A percentile compares a stretch with the other conserved stretches of the same genome.
Conservation (phyloP, 2,113 vertebrate genomes). For the Percopsis transmontana region DNA sequence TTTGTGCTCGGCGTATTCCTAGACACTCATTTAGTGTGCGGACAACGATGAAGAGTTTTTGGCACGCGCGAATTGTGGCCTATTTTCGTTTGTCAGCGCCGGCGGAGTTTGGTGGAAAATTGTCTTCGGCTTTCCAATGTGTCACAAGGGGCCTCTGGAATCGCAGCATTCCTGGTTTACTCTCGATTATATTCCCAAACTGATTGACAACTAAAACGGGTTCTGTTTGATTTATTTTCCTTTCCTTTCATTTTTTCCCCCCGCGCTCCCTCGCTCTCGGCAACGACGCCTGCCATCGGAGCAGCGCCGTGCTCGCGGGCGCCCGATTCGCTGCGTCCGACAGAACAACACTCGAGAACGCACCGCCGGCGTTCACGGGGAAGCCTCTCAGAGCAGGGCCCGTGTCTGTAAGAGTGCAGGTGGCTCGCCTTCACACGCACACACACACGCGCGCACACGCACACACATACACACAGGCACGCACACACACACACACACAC, state of each 20-base stretch:
- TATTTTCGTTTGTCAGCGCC: slow-evolving; percentile 4
- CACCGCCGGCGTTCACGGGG: not conserved
- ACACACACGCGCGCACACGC: not conserved
- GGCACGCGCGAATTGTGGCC: slow-evolving; percentile 18
- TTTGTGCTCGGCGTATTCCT: slow-evolving; percentile 4
- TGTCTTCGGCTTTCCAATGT: slow-evolving; percentile 18
- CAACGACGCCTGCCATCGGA: too few relatives aligned
- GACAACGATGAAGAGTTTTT: slow-evolving; percentile 30
- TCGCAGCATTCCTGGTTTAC: not conserved
- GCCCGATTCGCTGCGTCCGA: too few relatives aligned
- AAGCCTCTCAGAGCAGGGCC: not conserved
- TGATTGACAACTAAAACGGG: not conserved
- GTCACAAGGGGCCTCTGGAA: not conserved
- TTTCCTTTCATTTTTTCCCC: too few relatives aligned
- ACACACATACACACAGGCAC: not conserved
- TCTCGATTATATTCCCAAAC: not conserved
- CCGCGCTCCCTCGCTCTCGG: too few relatives aligned
- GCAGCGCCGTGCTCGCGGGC: not conserved
- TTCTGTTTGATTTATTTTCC: too few relatives aligned
- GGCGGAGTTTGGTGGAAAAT: too few relatives aligned
- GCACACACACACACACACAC: not conserved
- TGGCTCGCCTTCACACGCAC: not conserved
- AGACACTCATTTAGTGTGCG: slow-evolving; percentile 25
- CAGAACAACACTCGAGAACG: not conserved
- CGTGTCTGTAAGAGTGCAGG: not conserved